Evolutionary conservation across 2,113 vertebrate genomes (phyloP).

Genomic region (Siphamia tubifer): DNA sequence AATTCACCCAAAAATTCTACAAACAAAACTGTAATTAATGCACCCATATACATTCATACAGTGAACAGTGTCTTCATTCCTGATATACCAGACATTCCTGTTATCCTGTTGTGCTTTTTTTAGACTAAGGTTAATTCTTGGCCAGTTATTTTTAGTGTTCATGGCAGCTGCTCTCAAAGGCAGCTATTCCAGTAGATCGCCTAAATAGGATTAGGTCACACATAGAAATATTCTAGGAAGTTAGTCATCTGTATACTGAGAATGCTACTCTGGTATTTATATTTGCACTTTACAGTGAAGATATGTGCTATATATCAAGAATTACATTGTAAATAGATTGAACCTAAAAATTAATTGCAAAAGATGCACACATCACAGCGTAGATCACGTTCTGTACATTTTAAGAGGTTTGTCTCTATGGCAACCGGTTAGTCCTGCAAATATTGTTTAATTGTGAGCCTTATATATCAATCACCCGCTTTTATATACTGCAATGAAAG

Average conservation of each 20-base stretch:
- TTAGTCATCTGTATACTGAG: conserved; percentile 9
- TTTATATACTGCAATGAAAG: background rate
- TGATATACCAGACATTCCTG: conserved; percentile 2
- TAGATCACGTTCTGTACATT: too few species aligned
- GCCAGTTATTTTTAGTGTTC: conserved; percentile 44
- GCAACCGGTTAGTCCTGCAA: background rate
- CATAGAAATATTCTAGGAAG: conserved; percentile 12
- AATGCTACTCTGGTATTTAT: background rate
- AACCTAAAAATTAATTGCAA: background rate
- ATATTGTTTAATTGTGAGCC: background rate
- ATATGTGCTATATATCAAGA: background rate
- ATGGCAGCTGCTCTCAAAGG: conserved; percentile 42
- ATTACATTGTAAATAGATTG: background rate
- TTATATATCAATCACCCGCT: background rate
- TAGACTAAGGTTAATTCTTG: conserved; percentile 10
- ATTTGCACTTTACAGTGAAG: background rate
- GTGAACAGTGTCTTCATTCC: background rate
- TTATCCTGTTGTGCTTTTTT: background rate
- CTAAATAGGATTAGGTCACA: conserved; percentile 23
- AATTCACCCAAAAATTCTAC: background rate
- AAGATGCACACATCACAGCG: too few species aligned
- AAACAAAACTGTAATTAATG: background rate
- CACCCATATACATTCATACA: background rate
- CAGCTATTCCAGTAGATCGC: background rate
- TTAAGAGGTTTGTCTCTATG: too few species aligned